Conservation (phyloP, 2,888 invertebrate species). For the Caenorhabditis uteleia region DNA sequence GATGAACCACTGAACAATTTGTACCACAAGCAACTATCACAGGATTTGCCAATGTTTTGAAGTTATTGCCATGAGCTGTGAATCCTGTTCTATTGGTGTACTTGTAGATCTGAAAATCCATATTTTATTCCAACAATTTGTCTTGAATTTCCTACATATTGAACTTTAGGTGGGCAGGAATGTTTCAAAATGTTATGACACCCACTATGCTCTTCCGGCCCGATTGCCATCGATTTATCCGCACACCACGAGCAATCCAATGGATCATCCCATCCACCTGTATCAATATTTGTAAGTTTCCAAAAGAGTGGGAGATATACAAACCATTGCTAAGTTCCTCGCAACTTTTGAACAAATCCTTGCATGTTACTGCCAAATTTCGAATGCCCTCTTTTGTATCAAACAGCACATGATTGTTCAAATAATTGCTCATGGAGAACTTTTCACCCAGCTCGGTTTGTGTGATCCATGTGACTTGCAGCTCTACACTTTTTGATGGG, state of each 20-base stretch:
- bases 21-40: conserved; percentile 32
- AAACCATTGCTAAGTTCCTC: conserved; percentile 30
- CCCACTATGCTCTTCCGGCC: conserved; percentile 7
- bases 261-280: conserved; percentile 45
- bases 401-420: too few species aligned
- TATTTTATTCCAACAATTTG: not conserved
- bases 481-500: conserved; percentile 9
- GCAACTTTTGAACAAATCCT: conserved; percentile 50
- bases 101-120: conserved; percentile 13
- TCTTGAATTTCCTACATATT: conserved; percentile 33
- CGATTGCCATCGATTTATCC: too few species aligned
- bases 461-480: conserved; percentile 13
- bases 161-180: conserved; percentile 39
- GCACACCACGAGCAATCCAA: conserved; percentile 59
- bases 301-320: not conserved
- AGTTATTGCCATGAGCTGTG: conserved; percentile 14
- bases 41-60: conserved; percentile 35
- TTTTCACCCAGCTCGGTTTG: conserved; percentile 9
- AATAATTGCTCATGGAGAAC: too few species aligned
- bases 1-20: conserved; percentile 17
- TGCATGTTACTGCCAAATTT: conserved; percentile 48
- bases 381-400: too few species aligned
- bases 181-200: conserved; percentile 39
- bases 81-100: conserved; percentile 32
- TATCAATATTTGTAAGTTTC: too few species aligned